Percentiles rank a stretch among this genome's conserved stretches.
These are phyloP conservation scores for Rhagoletis zephyria DNA, from an alignment of 1,140 invertebrate species.

Conservation along the genomic window DNA sequence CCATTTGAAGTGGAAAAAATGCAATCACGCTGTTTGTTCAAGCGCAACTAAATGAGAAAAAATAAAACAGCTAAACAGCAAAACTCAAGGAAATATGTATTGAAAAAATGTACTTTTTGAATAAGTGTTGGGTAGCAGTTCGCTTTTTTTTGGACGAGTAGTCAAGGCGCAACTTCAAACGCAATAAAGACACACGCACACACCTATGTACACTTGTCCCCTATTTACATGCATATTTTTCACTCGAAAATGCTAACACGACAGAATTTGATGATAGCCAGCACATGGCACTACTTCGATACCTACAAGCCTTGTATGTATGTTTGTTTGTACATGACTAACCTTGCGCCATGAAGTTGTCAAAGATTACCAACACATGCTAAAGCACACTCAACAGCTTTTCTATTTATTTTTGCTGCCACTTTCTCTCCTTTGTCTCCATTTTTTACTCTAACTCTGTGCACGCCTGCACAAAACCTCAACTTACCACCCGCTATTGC, in stretches of 20 bases:
- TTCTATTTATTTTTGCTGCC: not conserved
- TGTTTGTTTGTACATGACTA: not conserved
- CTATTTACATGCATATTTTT: not conserved
- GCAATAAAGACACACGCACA: not conserved
- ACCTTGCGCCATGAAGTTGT: conserved; percentile 46
- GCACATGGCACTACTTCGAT: not conserved
- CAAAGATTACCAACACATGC: not conserved
- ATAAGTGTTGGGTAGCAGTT: not conserved
- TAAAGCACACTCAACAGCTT: not conserved
- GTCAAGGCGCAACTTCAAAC: not conserved
- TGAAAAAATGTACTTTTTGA: not conserved
- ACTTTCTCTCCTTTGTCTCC: not conserved
- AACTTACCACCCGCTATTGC: conserved; percentile 11
- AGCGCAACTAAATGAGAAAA: conserved; percentile 4
- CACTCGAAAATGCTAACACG: not conserved
- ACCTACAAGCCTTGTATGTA: not conserved
- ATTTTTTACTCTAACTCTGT: not conserved
- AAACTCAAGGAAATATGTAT: not conserved
- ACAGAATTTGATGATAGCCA: not conserved
- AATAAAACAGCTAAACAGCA: not conserved
- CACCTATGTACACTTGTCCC: not conserved
- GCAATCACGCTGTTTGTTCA: not conserved
- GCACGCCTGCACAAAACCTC: not conserved
- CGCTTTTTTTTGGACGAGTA: not conserved
- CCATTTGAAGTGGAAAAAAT: not conserved